Evolutionary conservation across 2,797 vertebrate species (phyloP).

Genomic region (Spheniscus humboldti): DNA sequence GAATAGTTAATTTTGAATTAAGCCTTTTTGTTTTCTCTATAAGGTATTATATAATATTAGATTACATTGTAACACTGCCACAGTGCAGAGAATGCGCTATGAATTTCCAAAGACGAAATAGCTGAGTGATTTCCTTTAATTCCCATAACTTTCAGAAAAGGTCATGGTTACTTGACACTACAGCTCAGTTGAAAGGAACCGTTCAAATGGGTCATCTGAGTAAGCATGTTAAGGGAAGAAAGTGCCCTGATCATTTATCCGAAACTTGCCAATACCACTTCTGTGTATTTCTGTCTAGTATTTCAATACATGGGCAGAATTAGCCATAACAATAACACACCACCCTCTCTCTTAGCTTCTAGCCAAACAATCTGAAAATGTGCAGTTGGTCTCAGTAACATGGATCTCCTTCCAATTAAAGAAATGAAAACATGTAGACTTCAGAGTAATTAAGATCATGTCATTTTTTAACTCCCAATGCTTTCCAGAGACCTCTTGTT

Average conservation of each 20-base stretch:
- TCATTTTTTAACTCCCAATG: not conserved
- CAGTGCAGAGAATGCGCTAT: not conserved
- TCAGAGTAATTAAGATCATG: constrained; percentile 6
- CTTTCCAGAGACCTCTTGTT: not conserved
- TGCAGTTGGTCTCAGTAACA: not conserved
- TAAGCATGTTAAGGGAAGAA: not conserved
- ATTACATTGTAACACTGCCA: not conserved
- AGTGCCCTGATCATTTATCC: not conserved
- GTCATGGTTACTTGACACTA: not conserved
- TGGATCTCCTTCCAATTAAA: constrained; percentile 19
- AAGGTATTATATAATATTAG: not conserved
- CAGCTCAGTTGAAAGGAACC: not conserved
- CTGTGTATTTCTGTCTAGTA: not conserved
- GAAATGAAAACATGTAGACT: constrained; percentile 27
- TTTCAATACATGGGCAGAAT: not conserved
- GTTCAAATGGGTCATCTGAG: not conserved
- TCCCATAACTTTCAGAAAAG: not conserved
- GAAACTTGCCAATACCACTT: not conserved
- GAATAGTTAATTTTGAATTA: not conserved
- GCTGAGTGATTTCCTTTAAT: not conserved
- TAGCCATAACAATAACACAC: constrained; percentile 51
- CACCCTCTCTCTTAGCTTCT: not conserved
- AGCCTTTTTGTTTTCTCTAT: not conserved
- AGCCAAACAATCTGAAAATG: not conserved
- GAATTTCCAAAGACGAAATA: not conserved